phyloP scores from a whole-genome alignment of 2,113 vertebrate genomes.

The Scalopus aquaticus region DNA sequence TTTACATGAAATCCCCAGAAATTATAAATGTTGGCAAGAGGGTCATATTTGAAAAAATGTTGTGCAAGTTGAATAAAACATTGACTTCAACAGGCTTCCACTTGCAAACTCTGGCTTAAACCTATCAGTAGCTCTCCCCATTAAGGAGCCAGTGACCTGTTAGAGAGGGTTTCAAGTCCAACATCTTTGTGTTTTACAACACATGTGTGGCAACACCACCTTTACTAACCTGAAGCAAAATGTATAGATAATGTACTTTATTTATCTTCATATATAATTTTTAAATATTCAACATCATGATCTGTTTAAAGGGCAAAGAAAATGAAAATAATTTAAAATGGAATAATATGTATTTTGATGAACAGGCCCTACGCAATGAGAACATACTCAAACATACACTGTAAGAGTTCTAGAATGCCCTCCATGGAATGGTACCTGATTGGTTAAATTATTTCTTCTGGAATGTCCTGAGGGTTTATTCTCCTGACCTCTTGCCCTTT shows the following conservation, averaged over 20 bases:
- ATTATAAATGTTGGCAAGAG: conserved; percentile 45
- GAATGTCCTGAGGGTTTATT: not conserved
- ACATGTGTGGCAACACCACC: not conserved
- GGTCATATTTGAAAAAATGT: not conserved
- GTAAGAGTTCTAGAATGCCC: not conserved
- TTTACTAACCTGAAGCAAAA: not conserved
- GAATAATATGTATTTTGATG: not conserved
- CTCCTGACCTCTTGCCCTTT: not conserved
- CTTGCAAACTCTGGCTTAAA: not conserved
- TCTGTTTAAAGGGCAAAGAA: not conserved
- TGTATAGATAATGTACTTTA: not conserved
- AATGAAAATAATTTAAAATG: conserved; percentile 21
- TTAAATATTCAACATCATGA: not conserved
- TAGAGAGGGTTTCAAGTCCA: not conserved
- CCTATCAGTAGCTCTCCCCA: not conserved
- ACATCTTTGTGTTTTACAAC: not conserved
- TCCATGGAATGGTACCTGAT: no score
- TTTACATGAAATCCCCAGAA: conserved; percentile 36
- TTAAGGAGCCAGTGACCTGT: not conserved
- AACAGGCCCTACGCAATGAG: not conserved
- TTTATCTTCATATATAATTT: not conserved
- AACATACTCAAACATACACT: not conserved
- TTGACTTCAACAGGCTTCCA: not conserved
- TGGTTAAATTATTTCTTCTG: not conserved
- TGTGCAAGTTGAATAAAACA: not conserved